Evolutionary conservation across 2,797 vertebrate species (phyloP).

Genomic region (Alosa sapidissima): DNA sequence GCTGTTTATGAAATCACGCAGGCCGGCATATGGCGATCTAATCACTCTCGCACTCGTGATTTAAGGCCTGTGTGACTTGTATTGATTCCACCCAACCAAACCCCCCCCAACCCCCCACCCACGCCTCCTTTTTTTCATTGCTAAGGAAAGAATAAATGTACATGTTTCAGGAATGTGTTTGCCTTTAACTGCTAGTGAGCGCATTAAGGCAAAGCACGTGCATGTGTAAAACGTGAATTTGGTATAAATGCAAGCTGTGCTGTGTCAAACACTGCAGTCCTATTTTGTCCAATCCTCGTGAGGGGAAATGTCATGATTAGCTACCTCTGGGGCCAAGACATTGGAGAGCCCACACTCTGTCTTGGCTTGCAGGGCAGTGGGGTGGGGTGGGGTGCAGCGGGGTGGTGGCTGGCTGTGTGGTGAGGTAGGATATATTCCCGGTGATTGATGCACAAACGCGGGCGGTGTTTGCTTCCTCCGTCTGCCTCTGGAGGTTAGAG

Average conservation of each 20-base stretch:
- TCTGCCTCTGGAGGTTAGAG: slow-evolving; percentile 37
- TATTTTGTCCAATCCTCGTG: background rate
- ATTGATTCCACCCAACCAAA: background rate
- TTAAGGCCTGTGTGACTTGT: background rate
- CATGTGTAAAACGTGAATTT: background rate
- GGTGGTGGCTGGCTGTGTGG: slow-evolving; percentile 2
- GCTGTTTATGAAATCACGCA: slow-evolving; percentile 13
- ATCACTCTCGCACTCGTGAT: background rate
- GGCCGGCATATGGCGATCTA: background rate
- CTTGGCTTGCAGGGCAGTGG: background rate
- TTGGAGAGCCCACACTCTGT: background rate
- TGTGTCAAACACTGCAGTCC: background rate
- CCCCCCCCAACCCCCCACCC: too few relatives aligned
- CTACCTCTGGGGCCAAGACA: background rate
- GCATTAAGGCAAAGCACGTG: background rate
- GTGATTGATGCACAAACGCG: slow-evolving; percentile 45
- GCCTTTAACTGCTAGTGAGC: background rate
- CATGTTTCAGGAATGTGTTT: background rate
- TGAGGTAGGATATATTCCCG: slow-evolving; percentile 22
- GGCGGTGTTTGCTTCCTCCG: slow-evolving; percentile 40
- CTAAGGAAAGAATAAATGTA: background rate
- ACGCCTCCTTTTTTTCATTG: background rate
- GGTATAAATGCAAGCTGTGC: background rate
- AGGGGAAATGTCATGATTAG: background rate
- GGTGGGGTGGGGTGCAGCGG: background rate